phyloP scores from a whole-genome alignment of 2,888 invertebrate genomes.

The Callyntrura sp. region DNA sequence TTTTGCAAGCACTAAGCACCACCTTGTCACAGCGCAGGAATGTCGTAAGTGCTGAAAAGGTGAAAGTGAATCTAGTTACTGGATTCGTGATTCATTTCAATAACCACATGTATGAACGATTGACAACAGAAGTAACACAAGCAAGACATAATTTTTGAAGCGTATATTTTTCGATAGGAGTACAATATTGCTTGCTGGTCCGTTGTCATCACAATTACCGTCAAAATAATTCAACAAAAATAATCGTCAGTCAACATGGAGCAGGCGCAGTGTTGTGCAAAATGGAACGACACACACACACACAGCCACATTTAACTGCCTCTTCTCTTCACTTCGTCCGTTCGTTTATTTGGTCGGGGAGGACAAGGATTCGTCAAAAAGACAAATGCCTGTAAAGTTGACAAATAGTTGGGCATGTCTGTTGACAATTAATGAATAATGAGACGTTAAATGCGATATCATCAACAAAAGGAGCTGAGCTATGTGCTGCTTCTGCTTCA shows the following conservation, averaged over 20 bases:
- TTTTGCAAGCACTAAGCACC: background rate
- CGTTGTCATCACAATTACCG: background rate
- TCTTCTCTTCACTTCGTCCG: background rate
- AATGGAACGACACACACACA: background rate
- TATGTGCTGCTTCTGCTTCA: constrained; percentile 4
- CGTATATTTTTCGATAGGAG: background rate
- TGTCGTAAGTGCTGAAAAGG: background rate
- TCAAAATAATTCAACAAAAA: background rate
- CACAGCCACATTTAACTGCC: background rate
- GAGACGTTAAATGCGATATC: constrained; percentile 59
- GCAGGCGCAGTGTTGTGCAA: too few relatives aligned
- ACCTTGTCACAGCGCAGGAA: too few relatives aligned
- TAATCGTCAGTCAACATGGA: background rate
- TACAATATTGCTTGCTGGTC: background rate
- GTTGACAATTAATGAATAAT: constrained; percentile 75
- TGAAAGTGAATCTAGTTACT: constrained; percentile 28
- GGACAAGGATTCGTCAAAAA: constrained; percentile 34
- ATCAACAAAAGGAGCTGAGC: constrained; percentile 36
- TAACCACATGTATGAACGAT: background rate
- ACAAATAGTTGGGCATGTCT: constrained; percentile 73
- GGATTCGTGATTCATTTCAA: background rate
- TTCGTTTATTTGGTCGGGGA: background rate
- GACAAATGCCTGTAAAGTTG: constrained; percentile 57
- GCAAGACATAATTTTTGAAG: background rate
- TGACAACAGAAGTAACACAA: background rate